phyloP scores from a whole-genome alignment of 1,140 invertebrate genomes.

The Magallana gigas region DNA sequence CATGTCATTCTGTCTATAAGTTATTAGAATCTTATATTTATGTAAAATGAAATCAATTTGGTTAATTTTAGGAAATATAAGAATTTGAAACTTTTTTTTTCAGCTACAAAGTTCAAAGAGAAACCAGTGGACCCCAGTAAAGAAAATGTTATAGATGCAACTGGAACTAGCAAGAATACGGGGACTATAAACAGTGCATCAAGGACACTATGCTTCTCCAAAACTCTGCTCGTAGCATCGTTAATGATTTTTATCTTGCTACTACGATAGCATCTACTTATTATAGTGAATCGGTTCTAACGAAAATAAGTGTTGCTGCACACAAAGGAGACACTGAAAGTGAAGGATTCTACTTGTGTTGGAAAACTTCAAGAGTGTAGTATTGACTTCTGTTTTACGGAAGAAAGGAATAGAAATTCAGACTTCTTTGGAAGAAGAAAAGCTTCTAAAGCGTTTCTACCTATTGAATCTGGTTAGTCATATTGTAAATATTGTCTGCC shows the following conservation, averaged over 20 bases:
- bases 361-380: background rate
- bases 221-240: background rate
- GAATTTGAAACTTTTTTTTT: background rate
- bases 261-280: background rate
- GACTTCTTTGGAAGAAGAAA: background rate
- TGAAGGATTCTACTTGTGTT: background rate
- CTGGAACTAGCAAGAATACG: constrained; percentile 4
- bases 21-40: too few relatives aligned
- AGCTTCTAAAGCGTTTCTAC: background rate
- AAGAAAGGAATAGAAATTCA: background rate
- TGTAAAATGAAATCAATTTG: too few relatives aligned
- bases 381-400: constrained; percentile 1
- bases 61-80: too few relatives aligned
- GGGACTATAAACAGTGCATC: constrained; percentile 29
- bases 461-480: background rate
- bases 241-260: constrained; percentile 9
- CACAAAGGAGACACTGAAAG: background rate
- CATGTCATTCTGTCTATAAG: too few relatives aligned
- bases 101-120: constrained; percentile 16
- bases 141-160: constrained; percentile 27
- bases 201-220: background rate
- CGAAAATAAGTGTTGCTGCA: background rate
- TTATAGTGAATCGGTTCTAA: background rate
- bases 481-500: constrained; percentile 11
- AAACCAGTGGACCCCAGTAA: background rate